Conservation (phyloP, 2,113 vertebrate species). For the Orycteropus afer region DNA sequence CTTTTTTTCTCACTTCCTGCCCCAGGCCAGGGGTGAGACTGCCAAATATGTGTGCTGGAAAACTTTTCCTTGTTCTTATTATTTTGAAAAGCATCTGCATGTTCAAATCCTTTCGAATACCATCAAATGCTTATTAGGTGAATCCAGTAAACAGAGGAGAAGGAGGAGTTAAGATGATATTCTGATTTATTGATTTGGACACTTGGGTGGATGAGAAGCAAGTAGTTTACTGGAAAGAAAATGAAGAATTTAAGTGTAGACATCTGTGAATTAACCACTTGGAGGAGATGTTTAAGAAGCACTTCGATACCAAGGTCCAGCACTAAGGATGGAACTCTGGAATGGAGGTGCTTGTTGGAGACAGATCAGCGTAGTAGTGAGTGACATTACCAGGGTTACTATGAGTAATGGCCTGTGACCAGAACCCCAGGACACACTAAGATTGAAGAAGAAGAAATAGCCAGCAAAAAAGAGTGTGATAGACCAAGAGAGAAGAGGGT, state of each 20-base stretch:
- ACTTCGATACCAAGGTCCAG: not conserved
- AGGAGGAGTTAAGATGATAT: not conserved
- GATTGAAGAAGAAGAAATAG: not conserved
- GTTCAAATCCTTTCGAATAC: constrained; percentile 35
- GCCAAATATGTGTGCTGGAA: not conserved
- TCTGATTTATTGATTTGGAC: not conserved
- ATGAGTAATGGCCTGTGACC: not conserved
- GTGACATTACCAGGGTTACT: not conserved
- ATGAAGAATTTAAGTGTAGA: not conserved
- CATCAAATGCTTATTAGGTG: constrained; percentile 19
- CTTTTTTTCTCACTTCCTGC: constrained; percentile 43
- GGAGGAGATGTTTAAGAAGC: not conserved
- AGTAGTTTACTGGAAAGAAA: not conserved
- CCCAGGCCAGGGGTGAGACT: not conserved
- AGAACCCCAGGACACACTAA: not conserved
- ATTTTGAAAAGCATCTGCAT: constrained; percentile 51
- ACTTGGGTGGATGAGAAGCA: not conserved
- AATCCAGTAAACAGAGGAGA: constrained; percentile 47
- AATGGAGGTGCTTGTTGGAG: not conserved
- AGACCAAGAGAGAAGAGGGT: not conserved
- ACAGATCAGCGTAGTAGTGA: not conserved
- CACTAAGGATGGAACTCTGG: not conserved
- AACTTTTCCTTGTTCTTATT: constrained; percentile 48
- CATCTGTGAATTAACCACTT: not conserved
- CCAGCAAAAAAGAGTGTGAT: not conserved